Evolutionary conservation across 2,797 vertebrate genomes (phyloP), one percentile per base, ranked within the genome.

Genomic region (Garrulus glandarius): DNA sequence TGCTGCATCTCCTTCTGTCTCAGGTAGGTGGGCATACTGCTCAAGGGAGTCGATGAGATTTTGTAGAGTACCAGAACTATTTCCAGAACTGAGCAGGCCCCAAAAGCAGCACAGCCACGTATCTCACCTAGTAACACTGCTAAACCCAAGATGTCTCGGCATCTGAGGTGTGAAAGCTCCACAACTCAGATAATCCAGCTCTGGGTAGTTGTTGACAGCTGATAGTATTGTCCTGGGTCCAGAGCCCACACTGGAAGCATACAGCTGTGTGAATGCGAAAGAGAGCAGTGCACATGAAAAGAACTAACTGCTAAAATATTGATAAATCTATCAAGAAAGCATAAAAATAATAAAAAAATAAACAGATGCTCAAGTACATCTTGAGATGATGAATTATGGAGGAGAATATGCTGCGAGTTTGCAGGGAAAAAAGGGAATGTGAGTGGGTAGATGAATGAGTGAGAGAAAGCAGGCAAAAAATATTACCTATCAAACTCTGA

Each of bases 281-380:
- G 94, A 87, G 79, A 96, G 89, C 65, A 96, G 88, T 95, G 85
- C 85, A 95, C 77, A 89, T 26, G 53, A 83, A 95, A 97, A 94
- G 97, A 96, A 96, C 93, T 86, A 96, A 95, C 96, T 97, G 93
- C 94, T 98, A 97, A 97, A 98, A 98, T 98, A 97, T 97, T 98
- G 97, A 97, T 97, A 97, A 95, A 96, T 97, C 96, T 96, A 97
- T 95, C 95, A 97, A 95, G 96, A 96, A 97, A 97, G 96, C 95
- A 97, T 90, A 97, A 97, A 98, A 96, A 97, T 96, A 92, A 95
- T 96, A 71, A 97, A 97, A 98, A 98, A 98, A 97, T 96, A 98
- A 98, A 97, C 97, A 98, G 97, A 98, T 97, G 97, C 96, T 97
- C 94, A 92, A 96, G 95, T 97, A 94, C 85, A 97, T 97, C 96